Conservation (phyloP, 2,888 invertebrate genomes). For the Iphiclides podalirius region DNA sequence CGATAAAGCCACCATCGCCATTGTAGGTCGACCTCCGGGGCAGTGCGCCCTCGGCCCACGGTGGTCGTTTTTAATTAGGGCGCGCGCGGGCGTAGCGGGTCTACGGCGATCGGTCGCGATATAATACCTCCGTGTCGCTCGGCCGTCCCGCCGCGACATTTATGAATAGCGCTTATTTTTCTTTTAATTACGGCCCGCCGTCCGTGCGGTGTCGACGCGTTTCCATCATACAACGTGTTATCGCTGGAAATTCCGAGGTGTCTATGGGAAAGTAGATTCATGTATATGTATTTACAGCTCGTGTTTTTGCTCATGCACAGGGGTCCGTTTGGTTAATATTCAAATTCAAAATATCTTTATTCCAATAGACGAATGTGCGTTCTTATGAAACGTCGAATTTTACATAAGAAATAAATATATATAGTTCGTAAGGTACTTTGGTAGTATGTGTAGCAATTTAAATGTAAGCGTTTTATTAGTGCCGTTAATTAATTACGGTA, state of each 20-base stretch:
- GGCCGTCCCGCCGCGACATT: slow-evolving; percentile 65
- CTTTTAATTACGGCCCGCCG: slow-evolving; percentile 68
- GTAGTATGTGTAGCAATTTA: too few relatives aligned
- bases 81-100: slow-evolving; percentile 35
- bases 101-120: slow-evolving; percentile 47
- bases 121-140: slow-evolving; percentile 62
- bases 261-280: too few relatives aligned
- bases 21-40: slow-evolving; percentile 39
- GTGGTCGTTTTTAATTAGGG: slow-evolving; percentile 28
- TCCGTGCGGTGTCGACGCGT: slow-evolving; percentile 50
- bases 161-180: slow-evolving; percentile 78
- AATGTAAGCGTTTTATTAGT: too few relatives aligned
- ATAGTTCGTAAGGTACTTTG: too few relatives aligned
- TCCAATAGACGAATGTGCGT: too few relatives aligned
- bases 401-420: too few relatives aligned
- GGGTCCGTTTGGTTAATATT: too few relatives aligned
- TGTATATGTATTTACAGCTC: too few relatives aligned
- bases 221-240: slow-evolving; percentile 38
- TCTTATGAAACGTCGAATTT: too few relatives aligned
- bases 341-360: too few relatives aligned
- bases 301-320: too few relatives aligned
- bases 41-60: slow-evolving; percentile 23
- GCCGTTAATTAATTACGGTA: too few relatives aligned
- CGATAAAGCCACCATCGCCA: slow-evolving; percentile 62
- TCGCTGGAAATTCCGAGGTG: neutral